phyloP scores from a whole-genome alignment of 1,140 invertebrate genomes.

The Hyphantria cunea region DNA sequence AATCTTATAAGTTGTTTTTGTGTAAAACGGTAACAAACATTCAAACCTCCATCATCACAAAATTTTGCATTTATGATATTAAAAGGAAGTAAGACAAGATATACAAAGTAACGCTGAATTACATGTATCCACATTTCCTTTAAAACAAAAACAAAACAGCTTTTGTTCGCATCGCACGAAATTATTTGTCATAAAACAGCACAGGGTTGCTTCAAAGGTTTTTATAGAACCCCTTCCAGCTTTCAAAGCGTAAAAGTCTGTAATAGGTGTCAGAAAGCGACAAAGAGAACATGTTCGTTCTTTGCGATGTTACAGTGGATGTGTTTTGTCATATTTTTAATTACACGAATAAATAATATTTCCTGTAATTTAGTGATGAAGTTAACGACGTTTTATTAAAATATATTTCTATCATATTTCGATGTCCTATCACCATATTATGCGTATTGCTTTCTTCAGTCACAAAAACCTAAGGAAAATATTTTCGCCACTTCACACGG shows the following conservation, averaged over 20 bases:
- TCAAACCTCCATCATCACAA: too few species aligned
- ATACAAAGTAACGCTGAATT: too few species aligned
- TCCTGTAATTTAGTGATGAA: too few species aligned
- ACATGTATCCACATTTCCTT: not conserved
- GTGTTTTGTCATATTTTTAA: too few species aligned
- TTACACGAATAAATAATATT: too few species aligned
- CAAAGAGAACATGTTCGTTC: slow-evolving; percentile 9
- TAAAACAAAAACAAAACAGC: not conserved
- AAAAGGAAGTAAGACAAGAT: too few species aligned
- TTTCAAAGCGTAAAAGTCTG: slow-evolving; percentile 2
- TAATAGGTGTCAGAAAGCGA: slow-evolving; percentile 15
- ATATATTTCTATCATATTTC: too few species aligned
- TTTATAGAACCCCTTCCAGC: slow-evolving; percentile 5
- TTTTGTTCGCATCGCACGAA: not conserved
- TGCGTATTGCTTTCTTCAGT: not conserved
- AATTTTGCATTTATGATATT: too few species aligned
- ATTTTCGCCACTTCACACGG: not conserved
- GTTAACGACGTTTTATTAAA: too few species aligned
- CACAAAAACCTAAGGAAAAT: not conserved
- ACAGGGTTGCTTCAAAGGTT: slow-evolving; percentile 4
- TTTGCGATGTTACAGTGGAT: slow-evolving; percentile 7
- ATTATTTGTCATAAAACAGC: slow-evolving; percentile 9
- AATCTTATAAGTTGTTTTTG: too few species aligned
- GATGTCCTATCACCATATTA: too few species aligned
- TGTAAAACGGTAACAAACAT: too few species aligned